Percentiles rank a stretch among this genome's conserved stretches.
Conservation (phyloP, 1,140 invertebrate species). For the Riptortus pedestris region DNA sequence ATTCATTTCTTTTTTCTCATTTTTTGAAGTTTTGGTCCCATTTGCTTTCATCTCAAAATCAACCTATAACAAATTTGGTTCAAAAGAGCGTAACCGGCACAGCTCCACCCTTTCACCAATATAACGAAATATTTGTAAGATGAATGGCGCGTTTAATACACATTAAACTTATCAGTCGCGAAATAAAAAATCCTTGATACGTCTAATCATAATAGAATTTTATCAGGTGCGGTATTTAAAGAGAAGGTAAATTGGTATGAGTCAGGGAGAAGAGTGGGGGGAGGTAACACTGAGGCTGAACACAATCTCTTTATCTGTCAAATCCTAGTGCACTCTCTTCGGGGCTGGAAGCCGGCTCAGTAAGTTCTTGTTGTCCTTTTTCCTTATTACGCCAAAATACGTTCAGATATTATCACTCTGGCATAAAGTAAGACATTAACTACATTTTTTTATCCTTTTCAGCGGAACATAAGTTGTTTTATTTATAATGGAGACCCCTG, state of each 20-base stretch:
- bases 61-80: too few species aligned
- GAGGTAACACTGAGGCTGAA: background rate
- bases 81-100: constrained; percentile 1
- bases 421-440: too few species aligned
- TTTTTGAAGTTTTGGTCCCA: too few species aligned
- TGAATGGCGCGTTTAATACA: too few species aligned
- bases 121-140: background rate
- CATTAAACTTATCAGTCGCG: background rate
- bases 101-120: constrained; percentile 1
- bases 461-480: too few species aligned
- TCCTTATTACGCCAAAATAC: too few species aligned
- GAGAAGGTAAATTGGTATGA: constrained; percentile 1
- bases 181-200: background rate
- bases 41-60: too few species aligned
- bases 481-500: too few species aligned
- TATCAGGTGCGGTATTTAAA: constrained; percentile 1
- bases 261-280: background rate
- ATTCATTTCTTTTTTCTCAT: too few species aligned
- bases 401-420: too few species aligned
- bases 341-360: background rate
- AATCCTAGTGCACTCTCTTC: constrained; percentile 1
- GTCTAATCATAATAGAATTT: background rate
- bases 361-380: too few species aligned
- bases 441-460: too few species aligned
- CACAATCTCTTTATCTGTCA: constrained; percentile 4